Evolutionary conservation across 2,797 vertebrate species (phyloP).

Genomic region (Acanthurus leucopareius): DNA sequence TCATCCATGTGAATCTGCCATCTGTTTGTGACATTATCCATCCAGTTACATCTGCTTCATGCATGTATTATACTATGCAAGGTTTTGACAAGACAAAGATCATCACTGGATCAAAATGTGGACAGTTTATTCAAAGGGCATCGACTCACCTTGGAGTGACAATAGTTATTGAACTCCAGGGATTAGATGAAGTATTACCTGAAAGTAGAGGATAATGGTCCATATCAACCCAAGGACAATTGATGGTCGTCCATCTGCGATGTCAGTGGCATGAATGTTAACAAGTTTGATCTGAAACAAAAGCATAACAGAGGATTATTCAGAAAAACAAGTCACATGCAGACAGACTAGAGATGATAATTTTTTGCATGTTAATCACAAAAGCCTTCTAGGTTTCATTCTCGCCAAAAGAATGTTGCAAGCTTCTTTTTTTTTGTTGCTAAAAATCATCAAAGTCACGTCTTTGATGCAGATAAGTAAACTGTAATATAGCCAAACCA

Average conservation of each 20-base stretch:
- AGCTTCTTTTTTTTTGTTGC: conserved; percentile 26
- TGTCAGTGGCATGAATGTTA: conserved; percentile 98
- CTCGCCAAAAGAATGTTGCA: conserved; percentile 27
- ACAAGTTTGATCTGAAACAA: conserved; percentile 95
- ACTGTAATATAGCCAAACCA: conserved; percentile 54
- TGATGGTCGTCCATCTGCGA: conserved; percentile 96
- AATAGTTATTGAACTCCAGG: conserved; percentile 2
- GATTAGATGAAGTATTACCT: conserved; percentile 85
- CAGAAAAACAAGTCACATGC: conserved; percentile 19
- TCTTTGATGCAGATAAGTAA: conserved; percentile 69
- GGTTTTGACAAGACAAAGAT: conserved; percentile 2
- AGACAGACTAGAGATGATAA: not conserved
- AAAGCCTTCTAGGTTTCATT: not conserved
- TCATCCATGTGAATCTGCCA: not conserved
- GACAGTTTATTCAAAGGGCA: not conserved
- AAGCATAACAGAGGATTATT: conserved; percentile 36
- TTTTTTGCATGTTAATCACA: conserved; percentile 7
- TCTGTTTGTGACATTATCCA: not conserved
- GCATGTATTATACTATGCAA: not conserved
- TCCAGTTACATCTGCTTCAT: not conserved
- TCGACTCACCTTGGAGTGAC: not conserved
- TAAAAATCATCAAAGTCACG: conserved; percentile 64
- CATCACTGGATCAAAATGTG: not conserved
- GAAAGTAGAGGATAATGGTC: conserved; percentile 99
- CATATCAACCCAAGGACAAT: conserved; percentile 97